Evolutionary conservation across 2,113 vertebrate genomes (phyloP), one percentile per base, ranked within the genome.

Genomic region (Pelusios castaneus): DNA sequence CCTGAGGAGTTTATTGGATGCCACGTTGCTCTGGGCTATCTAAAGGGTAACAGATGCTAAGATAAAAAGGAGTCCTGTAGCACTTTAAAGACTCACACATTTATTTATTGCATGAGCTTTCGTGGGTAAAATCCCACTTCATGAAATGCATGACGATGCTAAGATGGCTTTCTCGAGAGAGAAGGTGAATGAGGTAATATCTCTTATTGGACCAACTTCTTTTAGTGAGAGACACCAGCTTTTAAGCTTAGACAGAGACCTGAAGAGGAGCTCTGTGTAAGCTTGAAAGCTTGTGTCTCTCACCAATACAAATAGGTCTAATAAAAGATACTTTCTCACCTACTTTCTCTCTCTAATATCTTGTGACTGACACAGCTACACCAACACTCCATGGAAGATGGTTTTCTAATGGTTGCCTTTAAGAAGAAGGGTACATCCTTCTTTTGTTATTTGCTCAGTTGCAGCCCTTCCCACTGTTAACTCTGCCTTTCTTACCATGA

Each of bases 391-490:
- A 38, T 22, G 38, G 17, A 70, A 21, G n/a, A 38, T 22, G 63
- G 34, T 19, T 70, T 70, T 38, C 63, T 38, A 38, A 70, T 70
- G 19, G 63, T 38, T 38, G 38, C 29, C 5, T 27, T 38, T 82
- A 7, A 82, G 54, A 55, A 56, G n/a, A 43, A 43, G 41, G 55
- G 8, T 38, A 43, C 80, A 29, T 82, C 10, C 41, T 45, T 58
- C 6, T 55, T 43, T 38, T 34, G 11, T 17, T 17, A 52, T 31
- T 34, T 60, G 31, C 56, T 60, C 27, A 45, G 29, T 41, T 60
- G 31, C 60, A 82, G 73, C 29, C 52, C 0, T 0, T 52, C 63
- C 27, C 24, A 70, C 27, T 6, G 0, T 0, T 70, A 90, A 10
- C 16, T 34, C 4, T n/a, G 1, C 0, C 4, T 80, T 94, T 90